phyloP scores from a whole-genome alignment of 2,113 vertebrate species.

The Rhabdornis inornatus region DNA sequence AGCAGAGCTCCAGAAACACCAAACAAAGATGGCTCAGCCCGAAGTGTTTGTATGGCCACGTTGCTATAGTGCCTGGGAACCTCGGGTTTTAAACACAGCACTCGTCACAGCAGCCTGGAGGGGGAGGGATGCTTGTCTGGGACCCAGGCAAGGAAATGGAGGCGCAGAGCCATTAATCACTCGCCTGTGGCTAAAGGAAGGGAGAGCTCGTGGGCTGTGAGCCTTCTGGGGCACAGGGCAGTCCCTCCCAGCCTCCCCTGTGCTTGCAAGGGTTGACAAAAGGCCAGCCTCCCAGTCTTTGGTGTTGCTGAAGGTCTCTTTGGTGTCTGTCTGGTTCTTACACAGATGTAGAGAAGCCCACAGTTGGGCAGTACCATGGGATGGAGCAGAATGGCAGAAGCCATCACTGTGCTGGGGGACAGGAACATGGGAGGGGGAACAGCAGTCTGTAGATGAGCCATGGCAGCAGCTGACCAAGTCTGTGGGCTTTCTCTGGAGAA shows the following conservation, averaged over 20 bases:
- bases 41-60: neutral
- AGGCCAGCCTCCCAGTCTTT: neutral
- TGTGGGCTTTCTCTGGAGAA: neutral
- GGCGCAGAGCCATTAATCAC: neutral
- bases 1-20: conserved; percentile 23
- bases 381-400: neutral
- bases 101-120: neutral
- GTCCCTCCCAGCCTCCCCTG: neutral
- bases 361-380: fast-evolving
- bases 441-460: neutral
- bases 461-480: neutral
- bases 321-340: neutral
- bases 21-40: neutral
- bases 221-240: fast-evolving
- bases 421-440: neutral
- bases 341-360: neutral
- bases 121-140: neutral
- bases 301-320: neutral
- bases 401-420: neutral
- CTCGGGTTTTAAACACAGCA: neutral
- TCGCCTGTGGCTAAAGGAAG: neutral
- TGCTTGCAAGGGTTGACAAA: neutral
- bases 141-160: neutral
- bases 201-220: neutral
- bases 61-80: neutral